phyloP scores from a whole-genome alignment of 2,888 invertebrate species.

The Junonia oenone region DNA sequence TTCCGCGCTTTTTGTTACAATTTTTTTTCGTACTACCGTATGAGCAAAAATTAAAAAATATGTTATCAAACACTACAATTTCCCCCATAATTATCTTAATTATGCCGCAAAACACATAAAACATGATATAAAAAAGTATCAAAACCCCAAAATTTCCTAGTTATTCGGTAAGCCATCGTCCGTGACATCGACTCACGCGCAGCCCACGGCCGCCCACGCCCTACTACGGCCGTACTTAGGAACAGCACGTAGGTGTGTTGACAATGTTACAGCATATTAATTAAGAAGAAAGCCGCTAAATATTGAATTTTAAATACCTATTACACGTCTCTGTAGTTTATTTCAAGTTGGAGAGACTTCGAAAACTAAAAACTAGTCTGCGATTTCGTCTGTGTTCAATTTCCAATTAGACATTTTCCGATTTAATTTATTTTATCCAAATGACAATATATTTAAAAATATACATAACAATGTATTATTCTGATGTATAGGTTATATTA shows the following conservation, averaged over 20 bases:
- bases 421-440: no score
- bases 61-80: no score
- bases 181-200: constrained; percentile 53
- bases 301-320: constrained; percentile 54
- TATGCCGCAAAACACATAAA: not conserved
- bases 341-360: not conserved
- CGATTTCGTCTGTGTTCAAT: not conserved
- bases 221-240: constrained; percentile 24
- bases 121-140: not conserved
- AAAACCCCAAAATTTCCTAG: constrained; percentile 3
- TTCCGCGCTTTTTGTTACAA: constrained; percentile 4
- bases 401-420: not conserved
- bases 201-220: constrained; percentile 31
- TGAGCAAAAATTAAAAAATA: not conserved
- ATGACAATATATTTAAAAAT: no score
- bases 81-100: no score
- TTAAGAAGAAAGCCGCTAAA: constrained; percentile 71
- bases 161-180: constrained; percentile 18
- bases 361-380: not conserved
- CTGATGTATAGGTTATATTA: no score
- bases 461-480: no score
- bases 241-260: constrained; percentile 57
- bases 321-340: not conserved
- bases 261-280: constrained; percentile 76
- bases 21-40: not conserved